Percentiles rank a stretch among this genome's conserved stretches.
These are phyloP conservation scores for Falco concolor DNA, from an alignment of 2,797 vertebrate species.

Conservation along the genomic window DNA sequence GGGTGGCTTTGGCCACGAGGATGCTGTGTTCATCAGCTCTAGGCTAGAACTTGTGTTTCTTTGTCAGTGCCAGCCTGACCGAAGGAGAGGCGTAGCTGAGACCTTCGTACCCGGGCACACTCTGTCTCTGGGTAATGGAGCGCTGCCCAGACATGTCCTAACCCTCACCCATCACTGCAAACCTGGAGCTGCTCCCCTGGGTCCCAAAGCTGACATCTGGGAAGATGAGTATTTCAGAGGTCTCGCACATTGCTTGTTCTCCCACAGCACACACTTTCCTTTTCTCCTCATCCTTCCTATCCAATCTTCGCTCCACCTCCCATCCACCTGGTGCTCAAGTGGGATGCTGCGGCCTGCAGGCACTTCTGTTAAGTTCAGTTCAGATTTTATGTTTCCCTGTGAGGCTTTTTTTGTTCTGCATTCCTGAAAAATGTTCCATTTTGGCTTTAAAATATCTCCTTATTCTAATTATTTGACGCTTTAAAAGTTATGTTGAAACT, in stretches of 20 bases:
- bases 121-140: accelerated
- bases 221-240: neutral
- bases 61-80: neutral
- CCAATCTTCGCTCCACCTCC: accelerated
- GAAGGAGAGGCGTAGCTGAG: neutral
- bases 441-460: neutral
- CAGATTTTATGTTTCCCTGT: neutral
- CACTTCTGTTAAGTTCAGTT: neutral
- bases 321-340: neutral
- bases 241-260: neutral
- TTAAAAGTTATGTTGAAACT: neutral
- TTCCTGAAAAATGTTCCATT: neutral
- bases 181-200: neutral
- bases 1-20: neutral
- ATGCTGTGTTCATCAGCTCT: neutral
- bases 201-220: neutral
- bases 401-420: neutral
- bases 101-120: neutral
- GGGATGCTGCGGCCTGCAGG: neutral
- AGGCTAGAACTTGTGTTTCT: neutral
- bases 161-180: neutral
- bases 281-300: neutral
- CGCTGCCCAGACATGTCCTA: neutral
- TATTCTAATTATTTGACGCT: neutral
- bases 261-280: neutral